Percentiles rank a stretch among this genome's conserved stretches.
These are phyloP conservation scores for Anniella stebbinsi DNA, from an alignment of 2,797 vertebrate species.

Conservation along the genomic window DNA sequence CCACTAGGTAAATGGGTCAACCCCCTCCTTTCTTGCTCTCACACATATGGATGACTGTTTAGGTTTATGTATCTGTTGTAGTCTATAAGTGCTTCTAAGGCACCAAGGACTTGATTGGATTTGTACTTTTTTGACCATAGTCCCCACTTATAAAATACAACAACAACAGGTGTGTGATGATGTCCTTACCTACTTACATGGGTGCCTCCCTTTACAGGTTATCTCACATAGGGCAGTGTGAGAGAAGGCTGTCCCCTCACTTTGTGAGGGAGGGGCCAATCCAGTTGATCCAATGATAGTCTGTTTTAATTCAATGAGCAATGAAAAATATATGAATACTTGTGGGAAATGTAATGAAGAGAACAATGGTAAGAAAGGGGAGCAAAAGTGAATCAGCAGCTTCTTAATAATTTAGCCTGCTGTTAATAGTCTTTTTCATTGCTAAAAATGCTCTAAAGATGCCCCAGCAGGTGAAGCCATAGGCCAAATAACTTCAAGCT, in stretches of 20 bases:
- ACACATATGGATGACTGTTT: not conserved
- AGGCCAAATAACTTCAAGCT: constrained; percentile 24
- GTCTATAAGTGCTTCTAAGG: not conserved
- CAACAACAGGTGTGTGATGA: not conserved
- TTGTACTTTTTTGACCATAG: not conserved
- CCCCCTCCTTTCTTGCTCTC: not conserved
- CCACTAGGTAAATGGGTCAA: not conserved
- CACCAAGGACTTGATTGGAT: not conserved
- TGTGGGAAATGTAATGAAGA: not conserved
- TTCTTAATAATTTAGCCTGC: not conserved
- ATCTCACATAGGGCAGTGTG: too few relatives aligned
- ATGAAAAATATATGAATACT: not conserved
- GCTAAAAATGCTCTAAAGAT: not conserved
- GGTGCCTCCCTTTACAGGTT: too few relatives aligned
- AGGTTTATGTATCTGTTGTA: not conserved
- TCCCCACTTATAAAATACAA: not conserved
- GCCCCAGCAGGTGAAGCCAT: constrained; percentile 72
- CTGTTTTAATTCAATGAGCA: not conserved
- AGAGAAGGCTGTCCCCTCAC: too few relatives aligned
- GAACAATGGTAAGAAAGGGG: not conserved
- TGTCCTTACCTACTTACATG: too few relatives aligned
- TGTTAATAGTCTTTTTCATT: not conserved
- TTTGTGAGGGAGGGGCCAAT: not conserved
- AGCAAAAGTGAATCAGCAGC: not conserved
- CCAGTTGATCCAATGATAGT: not conserved